Evolutionary conservation across 2,888 invertebrate species (phyloP).

Genomic region (Drosophila borborema): DNA sequence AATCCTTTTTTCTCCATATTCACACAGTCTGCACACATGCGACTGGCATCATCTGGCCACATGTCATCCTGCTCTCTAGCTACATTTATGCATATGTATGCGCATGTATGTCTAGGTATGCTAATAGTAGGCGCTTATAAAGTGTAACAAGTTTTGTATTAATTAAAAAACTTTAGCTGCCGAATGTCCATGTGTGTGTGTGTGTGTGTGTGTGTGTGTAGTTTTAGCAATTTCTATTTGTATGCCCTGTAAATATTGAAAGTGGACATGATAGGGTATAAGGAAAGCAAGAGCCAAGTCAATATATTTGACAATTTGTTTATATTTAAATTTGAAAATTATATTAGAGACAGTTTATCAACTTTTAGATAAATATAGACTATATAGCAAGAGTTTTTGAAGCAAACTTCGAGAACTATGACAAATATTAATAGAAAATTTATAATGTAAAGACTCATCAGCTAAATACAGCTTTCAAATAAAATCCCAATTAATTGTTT

Average conservation of each 20-base stretch:
- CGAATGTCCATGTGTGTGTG: constrained; percentile 42
- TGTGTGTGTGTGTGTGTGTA: constrained; percentile 49
- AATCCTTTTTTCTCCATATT: constrained; percentile 3
- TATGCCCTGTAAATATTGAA: constrained; percentile 7
- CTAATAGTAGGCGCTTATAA: constrained; percentile 75
- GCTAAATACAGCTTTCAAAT: no score
- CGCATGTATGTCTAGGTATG: neutral
- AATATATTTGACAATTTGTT: neutral
- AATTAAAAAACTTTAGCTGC: constrained; percentile 82
- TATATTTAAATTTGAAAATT: neutral
- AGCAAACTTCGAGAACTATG: neutral
- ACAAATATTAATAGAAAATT: neutral
- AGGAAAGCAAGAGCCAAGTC: neutral
- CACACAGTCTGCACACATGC: neutral
- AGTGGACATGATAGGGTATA: neutral
- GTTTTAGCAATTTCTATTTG: constrained; percentile 58
- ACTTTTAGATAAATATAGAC: neutral
- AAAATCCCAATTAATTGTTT: neutral
- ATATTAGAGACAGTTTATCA: no score
- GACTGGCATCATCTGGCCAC: constrained; percentile 10
- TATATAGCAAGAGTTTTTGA: neutral
- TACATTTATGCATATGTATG: constrained; percentile 2
- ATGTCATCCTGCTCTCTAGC: neutral
- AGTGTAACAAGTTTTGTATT: constrained; percentile 83
- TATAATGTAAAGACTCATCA: accelerated